These are phyloP conservation scores for Vannuccia rotundouncinata DNA, from an alignment of 2,888 invertebrate species.

Conservation along the genomic window DNA sequence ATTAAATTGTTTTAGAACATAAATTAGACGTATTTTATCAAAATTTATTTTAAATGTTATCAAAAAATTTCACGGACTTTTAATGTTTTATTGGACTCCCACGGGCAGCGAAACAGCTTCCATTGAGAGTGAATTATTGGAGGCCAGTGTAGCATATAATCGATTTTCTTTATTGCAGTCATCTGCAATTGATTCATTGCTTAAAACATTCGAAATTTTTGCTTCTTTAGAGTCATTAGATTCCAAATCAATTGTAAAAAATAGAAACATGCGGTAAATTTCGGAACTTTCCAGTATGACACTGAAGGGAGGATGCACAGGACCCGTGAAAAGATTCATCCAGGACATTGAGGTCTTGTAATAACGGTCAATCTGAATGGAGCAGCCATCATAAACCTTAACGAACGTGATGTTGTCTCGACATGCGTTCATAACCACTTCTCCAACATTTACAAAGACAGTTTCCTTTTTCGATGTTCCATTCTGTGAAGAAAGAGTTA, in stretches of 20 bases:
- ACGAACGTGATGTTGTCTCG: not conserved
- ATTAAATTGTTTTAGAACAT: too few relatives aligned
- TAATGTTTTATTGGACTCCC: too few relatives aligned
- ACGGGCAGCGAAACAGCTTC: too few relatives aligned
- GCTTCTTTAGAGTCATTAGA: too few relatives aligned
- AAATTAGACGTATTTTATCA: too few relatives aligned
- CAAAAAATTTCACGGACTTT: too few relatives aligned
- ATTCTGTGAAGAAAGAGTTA: not conserved
- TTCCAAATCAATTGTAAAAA: not conserved
- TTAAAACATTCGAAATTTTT: too few relatives aligned
- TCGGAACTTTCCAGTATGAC: not conserved
- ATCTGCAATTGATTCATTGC: too few relatives aligned
- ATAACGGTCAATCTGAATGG: not conserved
- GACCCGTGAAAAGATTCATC: slow-evolving; percentile 10
- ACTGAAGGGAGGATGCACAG: not conserved
- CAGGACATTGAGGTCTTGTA: slow-evolving; percentile 16
- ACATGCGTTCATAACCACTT: not conserved
- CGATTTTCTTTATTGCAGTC: too few relatives aligned
- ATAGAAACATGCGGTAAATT: not conserved
- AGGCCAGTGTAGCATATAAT: too few relatives aligned
- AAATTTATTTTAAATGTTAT: too few relatives aligned
- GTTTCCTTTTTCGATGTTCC: not conserved
- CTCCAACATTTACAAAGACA: not conserved
- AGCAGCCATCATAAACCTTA: not conserved
- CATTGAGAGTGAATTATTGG: too few relatives aligned